Evolutionary conservation across 2,888 invertebrate genomes (phyloP), one percentile per base, ranked within the genome.

Genomic region (Hypselothyrea guttata): DNA sequence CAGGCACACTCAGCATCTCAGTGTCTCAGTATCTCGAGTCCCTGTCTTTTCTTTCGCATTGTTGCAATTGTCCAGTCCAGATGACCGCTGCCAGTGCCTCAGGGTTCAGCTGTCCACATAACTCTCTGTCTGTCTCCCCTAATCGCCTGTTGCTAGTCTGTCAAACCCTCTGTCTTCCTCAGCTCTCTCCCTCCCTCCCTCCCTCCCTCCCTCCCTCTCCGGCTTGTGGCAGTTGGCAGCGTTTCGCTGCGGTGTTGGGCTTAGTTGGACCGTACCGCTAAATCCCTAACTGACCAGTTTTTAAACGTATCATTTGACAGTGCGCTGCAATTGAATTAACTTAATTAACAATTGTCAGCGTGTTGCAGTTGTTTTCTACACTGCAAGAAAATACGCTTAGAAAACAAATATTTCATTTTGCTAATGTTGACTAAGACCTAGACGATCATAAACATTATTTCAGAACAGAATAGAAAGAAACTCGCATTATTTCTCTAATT

Each of bases 31-130:
- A 27, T 35, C 35, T 30, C 18, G 15, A 31, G 35, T 51, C 18
- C 13, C 59, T 69, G 62, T 59, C 63, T 52, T 78, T 77, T 84
- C 67, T 81, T 84, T 46, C 56, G 35, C 55, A 44, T 52, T 27
- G 38, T 38, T 38, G 38, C 16, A 16, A 15, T 5, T 11, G 18
- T n/a, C 38, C 38, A 22, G 22, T 37, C 37, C 41, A 42, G 41
- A n/a, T 33, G 45, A 31, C 27, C 42, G 49, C 33, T 40, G 22
- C 4, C 40, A 37, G 22, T 57, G 63, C 75, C 67, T 56, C 45
- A 38, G 61, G 59, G 48, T 49, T 56, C 30, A 42, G 42, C 41
- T 44, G 30, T 51, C 37, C 56, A 41, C 56, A 56, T 42, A 16
- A 12, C 41, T 59, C 48, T 22, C 22, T 2, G 3, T 22, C 3